phyloP scores from a whole-genome alignment of 2,888 invertebrate genomes.

The Cosmopolites sordidus region DNA sequence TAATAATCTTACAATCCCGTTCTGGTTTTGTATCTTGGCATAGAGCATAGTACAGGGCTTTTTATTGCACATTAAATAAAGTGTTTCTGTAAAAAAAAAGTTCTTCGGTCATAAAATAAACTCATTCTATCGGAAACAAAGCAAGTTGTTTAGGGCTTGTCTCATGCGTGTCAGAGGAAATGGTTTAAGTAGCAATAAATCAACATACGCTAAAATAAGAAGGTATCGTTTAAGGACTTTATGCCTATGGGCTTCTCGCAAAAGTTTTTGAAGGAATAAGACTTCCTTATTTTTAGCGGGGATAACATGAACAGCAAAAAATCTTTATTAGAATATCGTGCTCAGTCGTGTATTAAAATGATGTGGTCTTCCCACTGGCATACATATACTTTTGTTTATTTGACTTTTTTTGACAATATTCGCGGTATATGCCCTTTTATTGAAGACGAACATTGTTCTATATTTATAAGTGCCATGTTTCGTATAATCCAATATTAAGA shows the following conservation, averaged over 20 bases:
- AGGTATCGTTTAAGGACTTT: neutral
- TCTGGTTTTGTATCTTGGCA: neutral
- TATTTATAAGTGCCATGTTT: no score
- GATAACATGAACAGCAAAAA: no score
- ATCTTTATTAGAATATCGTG: no score
- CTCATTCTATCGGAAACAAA: neutral
- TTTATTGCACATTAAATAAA: neutral
- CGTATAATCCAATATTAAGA: no score
- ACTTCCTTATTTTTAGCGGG: neutral
- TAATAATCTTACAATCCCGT: neutral
- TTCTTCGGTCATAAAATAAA: neutral
- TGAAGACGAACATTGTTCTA: no score
- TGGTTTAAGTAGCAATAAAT: constrained; percentile 1
- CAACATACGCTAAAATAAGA: constrained; percentile 4
- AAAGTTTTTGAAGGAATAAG: neutral
- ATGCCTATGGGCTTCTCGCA: neutral
- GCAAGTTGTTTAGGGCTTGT: neutral
- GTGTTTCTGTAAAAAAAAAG: neutral
- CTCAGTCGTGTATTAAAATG: no score
- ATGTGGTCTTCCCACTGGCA: no score
- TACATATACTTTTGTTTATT: no score
- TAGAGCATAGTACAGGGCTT: neutral
- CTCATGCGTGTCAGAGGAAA: neutral
- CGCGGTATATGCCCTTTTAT: no score
- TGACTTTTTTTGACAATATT: no score